phyloP scores from a whole-genome alignment of 2,113 vertebrate species.

The Irena cyanogastra region DNA sequence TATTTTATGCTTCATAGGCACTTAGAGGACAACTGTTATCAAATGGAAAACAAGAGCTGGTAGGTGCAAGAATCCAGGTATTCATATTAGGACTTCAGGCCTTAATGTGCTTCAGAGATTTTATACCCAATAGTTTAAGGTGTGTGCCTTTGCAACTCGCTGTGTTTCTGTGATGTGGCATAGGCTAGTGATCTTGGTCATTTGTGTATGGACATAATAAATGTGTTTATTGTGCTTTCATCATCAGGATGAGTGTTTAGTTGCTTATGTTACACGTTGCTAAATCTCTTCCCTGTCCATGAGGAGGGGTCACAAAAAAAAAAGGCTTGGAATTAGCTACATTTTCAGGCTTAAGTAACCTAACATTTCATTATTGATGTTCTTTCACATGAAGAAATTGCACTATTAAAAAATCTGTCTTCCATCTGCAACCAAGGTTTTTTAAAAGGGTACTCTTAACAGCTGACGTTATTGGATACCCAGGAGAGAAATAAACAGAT shows the following conservation, averaged over 20 bases:
- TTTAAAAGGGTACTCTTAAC: neutral
- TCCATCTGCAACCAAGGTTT: neutral
- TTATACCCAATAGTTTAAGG: neutral
- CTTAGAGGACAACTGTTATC: neutral
- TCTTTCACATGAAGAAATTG: neutral
- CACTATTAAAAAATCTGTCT: neutral
- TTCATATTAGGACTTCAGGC: neutral
- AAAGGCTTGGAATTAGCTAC: neutral
- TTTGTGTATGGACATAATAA: neutral
- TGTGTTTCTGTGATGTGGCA: neutral
- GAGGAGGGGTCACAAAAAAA: neutral
- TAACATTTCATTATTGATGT: neutral
- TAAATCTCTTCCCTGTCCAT: neutral
- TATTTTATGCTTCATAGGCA: neutral
- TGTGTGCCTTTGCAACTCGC: neutral
- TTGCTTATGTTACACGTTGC: rapidly evolving
- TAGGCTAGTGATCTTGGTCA: neutral
- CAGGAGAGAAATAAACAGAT: neutral
- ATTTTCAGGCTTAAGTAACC: neutral
- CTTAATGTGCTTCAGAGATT: neutral
- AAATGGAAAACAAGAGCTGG: neutral
- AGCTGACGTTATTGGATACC: neutral
- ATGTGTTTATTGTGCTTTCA: neutral
- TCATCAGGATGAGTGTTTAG: neutral
- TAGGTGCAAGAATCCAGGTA: neutral